Evolutionary conservation across 2,113 vertebrate genomes (phyloP).

Genomic region (Empidonax alnorum): DNA sequence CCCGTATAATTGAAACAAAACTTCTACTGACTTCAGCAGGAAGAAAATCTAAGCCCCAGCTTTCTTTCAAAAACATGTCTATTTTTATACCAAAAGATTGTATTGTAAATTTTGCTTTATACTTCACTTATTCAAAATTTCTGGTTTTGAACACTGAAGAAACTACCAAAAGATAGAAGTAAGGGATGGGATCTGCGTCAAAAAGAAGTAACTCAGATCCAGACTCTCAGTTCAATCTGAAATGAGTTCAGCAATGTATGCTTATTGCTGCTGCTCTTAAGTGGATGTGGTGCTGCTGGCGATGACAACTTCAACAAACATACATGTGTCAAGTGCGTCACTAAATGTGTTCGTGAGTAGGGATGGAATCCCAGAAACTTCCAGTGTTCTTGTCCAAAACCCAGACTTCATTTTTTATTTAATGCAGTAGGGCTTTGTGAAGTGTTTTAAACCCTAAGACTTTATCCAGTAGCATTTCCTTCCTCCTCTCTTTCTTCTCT

Average conservation of each 20-base stretch:
- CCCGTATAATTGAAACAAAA: slow-evolving; percentile 46
- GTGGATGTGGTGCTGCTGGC: neutral
- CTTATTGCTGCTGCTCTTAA: neutral
- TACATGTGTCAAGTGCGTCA: neutral
- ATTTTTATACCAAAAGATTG: neutral
- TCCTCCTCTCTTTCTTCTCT: neutral
- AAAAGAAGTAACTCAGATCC: neutral
- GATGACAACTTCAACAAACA: neutral
- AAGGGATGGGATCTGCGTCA: neutral
- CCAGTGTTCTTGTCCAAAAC: neutral
- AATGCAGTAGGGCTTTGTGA: neutral
- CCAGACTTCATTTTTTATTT: neutral
- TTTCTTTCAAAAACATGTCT: slow-evolving; percentile 3
- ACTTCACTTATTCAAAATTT: neutral
- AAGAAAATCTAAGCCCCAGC: neutral
- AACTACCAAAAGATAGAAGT: neutral
- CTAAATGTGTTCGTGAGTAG: neutral
- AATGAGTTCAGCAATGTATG: neutral
- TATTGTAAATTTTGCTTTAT: neutral
- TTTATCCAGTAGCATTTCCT: neutral
- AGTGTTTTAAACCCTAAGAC: neutral
- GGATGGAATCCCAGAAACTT: neutral
- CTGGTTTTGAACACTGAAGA: neutral
- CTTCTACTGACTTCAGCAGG: neutral
- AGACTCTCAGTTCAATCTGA: neutral